Evolutionary conservation across 2,113 vertebrate genomes (phyloP), one percentile per base, ranked within the genome.

Genomic region (Azemiops feae): DNA sequence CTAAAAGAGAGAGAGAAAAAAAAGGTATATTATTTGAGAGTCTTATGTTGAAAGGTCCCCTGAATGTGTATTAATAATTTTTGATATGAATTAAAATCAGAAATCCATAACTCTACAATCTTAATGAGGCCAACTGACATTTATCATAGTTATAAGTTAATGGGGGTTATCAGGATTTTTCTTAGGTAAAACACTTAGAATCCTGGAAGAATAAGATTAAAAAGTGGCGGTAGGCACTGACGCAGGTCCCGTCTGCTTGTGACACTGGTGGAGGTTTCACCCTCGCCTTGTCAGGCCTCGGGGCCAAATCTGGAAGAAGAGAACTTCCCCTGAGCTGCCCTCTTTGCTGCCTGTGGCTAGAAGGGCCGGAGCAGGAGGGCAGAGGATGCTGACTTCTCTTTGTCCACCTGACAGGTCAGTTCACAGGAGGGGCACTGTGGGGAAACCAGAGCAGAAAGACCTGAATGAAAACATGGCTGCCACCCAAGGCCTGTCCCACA

Each of bases 391-490:
- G 0, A 0, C 14, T 1, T 45, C 45, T 27, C 52, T 20, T 74
- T 85, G 0, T 57, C 50, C n/a, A 34, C 69, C 20, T 86, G 3
- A 0, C 93, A 99, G 98, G 96, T 96, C 97, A 89, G 98, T 98
- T 0, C 98, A 95, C 55, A 98, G 96, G 96, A 95, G 96, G 58
- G 97, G 97, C 22, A 96, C 97, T 1, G 81, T 96, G 93, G 97
- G 97, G 52, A 98, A 98, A 87, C 98, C 98, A 0, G 98, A 98
- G 93, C 98, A 98, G 93, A 98, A 98, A 96, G 98, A 99, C 96
- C 96, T 98, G 86, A 98, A 90, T 20, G 98, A 99, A 90, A 98
- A 98, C 97, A 97, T 98, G 98, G 98, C 98, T 0, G 98, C 98
- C 0, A 98, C 98, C 0, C 98, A 98, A 91, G 98, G 98, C 47